Percentiles rank a stretch among this genome's conserved stretches.
These are phyloP conservation scores for Thunnus albacares DNA, from an alignment of 2,797 vertebrate genomes.

Conservation along the genomic window DNA sequence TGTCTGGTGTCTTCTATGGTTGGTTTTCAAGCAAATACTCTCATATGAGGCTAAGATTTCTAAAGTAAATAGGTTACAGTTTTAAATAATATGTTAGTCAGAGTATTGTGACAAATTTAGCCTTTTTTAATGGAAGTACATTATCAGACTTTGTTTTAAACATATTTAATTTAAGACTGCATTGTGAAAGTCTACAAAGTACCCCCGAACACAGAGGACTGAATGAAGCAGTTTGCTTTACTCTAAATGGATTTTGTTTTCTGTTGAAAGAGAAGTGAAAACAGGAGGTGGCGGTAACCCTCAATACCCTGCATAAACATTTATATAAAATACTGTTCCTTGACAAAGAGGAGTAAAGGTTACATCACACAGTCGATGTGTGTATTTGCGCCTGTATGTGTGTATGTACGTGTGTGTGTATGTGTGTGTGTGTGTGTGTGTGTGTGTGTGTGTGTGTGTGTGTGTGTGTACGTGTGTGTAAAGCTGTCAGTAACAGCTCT, in stretches of 20 bases:
- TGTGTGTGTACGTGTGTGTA: conserved; percentile 25
- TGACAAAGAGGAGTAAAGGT: conserved; percentile 75
- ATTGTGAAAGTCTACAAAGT: conserved; percentile 43
- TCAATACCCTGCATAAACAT: conserved; percentile 64
- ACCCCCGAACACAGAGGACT: conserved; percentile 11
- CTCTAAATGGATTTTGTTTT: conserved; percentile 53
- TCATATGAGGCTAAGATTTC: conserved; percentile 13
- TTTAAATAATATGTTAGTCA: conserved; percentile 1
- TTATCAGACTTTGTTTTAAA: conserved; percentile 28
- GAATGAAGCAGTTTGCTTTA: conserved; percentile 48
- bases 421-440: conserved; percentile 10
- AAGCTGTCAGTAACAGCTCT: conserved; percentile 65
- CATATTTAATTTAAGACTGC: conserved; percentile 41
- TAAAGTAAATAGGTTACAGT: conserved; percentile 1
- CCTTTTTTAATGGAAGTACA: conserved; percentile 19
- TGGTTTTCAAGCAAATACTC: not conserved
- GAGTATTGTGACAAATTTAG: conserved; percentile 11
- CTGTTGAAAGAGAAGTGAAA: conserved; percentile 45
- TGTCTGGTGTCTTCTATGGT: not conserved
- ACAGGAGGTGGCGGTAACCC: conserved; percentile 38
- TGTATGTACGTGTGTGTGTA: conserved; percentile 15
- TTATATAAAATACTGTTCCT: conserved; percentile 64
- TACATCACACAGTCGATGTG: conserved; percentile 57
- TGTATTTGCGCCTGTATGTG: not conserved
- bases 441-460: conserved; percentile 31